Evolutionary conservation across 2,797 vertebrate species (phyloP).

Genomic region (Amblyraja radiata): DNA sequence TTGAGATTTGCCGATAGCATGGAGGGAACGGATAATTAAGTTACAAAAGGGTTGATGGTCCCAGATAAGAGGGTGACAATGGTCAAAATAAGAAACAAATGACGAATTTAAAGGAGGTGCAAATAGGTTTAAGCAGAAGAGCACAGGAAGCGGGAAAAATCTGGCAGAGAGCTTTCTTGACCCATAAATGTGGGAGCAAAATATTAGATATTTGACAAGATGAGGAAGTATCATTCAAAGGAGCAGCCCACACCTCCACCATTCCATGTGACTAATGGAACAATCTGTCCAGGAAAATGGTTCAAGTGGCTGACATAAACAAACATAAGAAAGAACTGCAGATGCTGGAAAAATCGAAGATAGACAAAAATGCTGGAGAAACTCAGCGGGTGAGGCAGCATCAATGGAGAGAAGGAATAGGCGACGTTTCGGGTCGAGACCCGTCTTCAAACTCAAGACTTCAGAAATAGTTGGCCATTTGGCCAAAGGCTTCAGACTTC

Average conservation of each 20-base stretch:
- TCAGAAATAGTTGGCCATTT: too few relatives aligned
- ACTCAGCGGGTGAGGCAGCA: too few relatives aligned
- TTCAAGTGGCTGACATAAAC: too few relatives aligned
- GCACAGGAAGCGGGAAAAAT: neutral
- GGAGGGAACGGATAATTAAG: neutral
- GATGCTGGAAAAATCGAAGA: too few relatives aligned
- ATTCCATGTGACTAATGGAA: neutral
- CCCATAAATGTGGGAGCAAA: neutral
- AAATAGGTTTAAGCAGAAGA: neutral
- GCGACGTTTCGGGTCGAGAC: too few relatives aligned
- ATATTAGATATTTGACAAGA: neutral
- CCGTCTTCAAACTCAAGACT: too few relatives aligned
- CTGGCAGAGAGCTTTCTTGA: neutral
- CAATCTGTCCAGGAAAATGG: too few relatives aligned
- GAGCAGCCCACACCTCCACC: neutral
- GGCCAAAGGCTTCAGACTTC: too few relatives aligned
- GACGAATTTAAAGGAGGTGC: too few relatives aligned
- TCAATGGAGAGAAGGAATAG: too few relatives aligned
- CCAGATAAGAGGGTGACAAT: neutral
- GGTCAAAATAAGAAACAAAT: neutral
- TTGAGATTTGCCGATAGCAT: neutral
- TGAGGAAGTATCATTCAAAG: neutral
- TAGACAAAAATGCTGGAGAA: too few relatives aligned
- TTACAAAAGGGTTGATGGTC: neutral
- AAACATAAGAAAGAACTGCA: too few relatives aligned